Evolutionary conservation across 2,113 vertebrate species (phyloP).

Genomic region (Prunella himalayana): DNA sequence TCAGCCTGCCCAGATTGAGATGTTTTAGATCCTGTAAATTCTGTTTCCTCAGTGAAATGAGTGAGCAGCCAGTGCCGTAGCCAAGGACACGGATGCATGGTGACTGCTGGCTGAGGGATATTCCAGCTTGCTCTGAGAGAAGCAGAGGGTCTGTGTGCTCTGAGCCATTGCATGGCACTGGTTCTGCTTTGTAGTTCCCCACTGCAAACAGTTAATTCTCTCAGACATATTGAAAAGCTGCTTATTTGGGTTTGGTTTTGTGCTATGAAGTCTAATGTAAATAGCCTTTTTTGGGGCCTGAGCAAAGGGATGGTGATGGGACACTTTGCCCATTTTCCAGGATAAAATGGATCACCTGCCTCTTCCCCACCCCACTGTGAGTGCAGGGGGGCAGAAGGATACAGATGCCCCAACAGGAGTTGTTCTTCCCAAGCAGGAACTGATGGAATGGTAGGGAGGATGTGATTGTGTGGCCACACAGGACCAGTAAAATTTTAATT

Average conservation of each 20-base stretch:
- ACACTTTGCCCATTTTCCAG: not conserved
- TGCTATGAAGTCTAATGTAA: not conserved
- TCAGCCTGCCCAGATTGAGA: not conserved
- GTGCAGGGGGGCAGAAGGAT: not conserved
- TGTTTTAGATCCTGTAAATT: not conserved
- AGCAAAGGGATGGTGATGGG: not conserved
- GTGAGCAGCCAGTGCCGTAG: not conserved
- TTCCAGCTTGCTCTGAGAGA: not conserved
- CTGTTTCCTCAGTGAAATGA: not conserved
- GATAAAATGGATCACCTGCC: not conserved
- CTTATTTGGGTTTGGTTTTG: not conserved
- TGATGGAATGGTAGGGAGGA: not conserved
- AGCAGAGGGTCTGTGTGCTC: not conserved
- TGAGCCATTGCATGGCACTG: rapidly evolving
- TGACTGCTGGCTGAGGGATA: not conserved
- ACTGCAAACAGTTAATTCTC: not conserved
- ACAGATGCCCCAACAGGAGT: not conserved
- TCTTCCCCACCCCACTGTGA: not conserved
- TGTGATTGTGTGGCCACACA: not conserved
- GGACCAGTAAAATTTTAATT: not conserved
- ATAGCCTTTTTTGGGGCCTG: not conserved
- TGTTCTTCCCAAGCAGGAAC: not conserved
- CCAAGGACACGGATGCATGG: not conserved
- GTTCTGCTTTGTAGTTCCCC: not conserved
- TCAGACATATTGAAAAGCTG: not conserved